Evolutionary conservation across 1,140 invertebrate genomes (phyloP).

Genomic region (Aphaenogaster rudis): DNA sequence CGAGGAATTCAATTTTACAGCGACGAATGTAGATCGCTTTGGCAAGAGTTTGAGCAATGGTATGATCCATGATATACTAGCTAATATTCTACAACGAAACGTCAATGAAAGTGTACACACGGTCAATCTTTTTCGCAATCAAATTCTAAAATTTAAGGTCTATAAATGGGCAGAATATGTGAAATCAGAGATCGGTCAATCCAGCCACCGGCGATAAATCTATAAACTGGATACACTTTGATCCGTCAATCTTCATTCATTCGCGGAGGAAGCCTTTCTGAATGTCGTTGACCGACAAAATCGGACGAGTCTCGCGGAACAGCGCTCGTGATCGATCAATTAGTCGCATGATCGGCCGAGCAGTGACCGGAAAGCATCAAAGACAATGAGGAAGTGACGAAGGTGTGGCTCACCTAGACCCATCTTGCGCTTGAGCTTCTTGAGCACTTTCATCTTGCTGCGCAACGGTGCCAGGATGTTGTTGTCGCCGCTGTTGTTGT

Average conservation of each 20-base stretch:
- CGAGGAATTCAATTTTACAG: constrained; percentile 39
- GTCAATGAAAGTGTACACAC: not conserved
- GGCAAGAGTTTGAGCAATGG: not conserved
- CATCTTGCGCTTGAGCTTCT: constrained; percentile 88
- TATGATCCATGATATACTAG: not conserved
- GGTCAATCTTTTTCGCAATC: constrained; percentile 1
- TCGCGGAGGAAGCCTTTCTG: not conserved
- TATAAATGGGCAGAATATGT: not conserved
- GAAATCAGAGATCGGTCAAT: not conserved
- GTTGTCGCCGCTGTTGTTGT: constrained; percentile 79
- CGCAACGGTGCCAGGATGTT: constrained; percentile 86
- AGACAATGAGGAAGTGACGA: constrained; percentile 20
- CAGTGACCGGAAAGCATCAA: not conserved
- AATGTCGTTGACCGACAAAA: constrained; percentile 22
- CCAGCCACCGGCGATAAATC: not conserved
- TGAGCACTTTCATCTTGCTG: constrained; percentile 88
- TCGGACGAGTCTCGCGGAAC: not conserved
- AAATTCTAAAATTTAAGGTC: constrained; percentile 1
- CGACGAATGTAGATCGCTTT: constrained; percentile 17
- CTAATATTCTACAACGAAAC: constrained; percentile 13
- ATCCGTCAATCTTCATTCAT: not conserved
- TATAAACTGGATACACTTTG: not conserved
- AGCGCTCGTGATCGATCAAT: constrained; percentile 14
- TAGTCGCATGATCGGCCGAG: constrained; percentile 24
- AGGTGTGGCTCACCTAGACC: constrained; percentile 86